A percentile compares a stretch with the other conserved stretches of the same genome.
These are phyloP conservation scores for Barbus barbus DNA, from an alignment of 2,113 vertebrate species.

Conservation along the genomic window DNA sequence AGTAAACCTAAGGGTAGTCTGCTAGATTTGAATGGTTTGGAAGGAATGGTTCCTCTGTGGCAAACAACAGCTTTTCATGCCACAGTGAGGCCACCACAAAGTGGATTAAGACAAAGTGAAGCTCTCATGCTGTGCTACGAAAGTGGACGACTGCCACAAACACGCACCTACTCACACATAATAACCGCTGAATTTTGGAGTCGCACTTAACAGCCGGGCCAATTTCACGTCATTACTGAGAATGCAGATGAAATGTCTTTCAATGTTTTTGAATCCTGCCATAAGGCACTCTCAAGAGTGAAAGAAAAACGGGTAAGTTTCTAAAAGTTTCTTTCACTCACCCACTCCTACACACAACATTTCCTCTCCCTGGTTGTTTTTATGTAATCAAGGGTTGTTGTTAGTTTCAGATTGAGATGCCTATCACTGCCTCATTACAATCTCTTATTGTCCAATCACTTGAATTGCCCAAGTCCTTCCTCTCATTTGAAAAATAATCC, in stretches of 20 bases:
- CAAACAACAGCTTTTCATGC: conserved; percentile 44
- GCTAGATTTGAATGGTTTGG: conserved; percentile 38
- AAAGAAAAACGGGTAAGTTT: not conserved
- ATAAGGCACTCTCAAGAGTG: not conserved
- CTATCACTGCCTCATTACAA: not conserved
- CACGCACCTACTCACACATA: not conserved
- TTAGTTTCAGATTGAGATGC: not conserved
- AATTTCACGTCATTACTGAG: conserved; percentile 13
- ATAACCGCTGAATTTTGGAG: not conserved
- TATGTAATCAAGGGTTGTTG: not conserved
- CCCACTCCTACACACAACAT: not conserved
- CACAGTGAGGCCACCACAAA: conserved; percentile 40
- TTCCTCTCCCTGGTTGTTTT: not conserved
- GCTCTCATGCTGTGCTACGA: not conserved
- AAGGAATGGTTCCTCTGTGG: conserved; percentile 33
- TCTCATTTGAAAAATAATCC: not conserved
- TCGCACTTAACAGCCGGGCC: not conserved
- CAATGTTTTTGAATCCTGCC: not conserved
- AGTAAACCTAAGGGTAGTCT: not conserved
- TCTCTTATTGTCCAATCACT: conserved; percentile 1
- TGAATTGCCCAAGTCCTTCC: not conserved
- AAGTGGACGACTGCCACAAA: not conserved
- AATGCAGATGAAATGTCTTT: not conserved
- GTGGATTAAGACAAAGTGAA: conserved; percentile 37
- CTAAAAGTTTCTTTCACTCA: not conserved